Evolutionary conservation across 2,113 vertebrate species (phyloP).

Genomic region (Dissostichus mawsoni): DNA sequence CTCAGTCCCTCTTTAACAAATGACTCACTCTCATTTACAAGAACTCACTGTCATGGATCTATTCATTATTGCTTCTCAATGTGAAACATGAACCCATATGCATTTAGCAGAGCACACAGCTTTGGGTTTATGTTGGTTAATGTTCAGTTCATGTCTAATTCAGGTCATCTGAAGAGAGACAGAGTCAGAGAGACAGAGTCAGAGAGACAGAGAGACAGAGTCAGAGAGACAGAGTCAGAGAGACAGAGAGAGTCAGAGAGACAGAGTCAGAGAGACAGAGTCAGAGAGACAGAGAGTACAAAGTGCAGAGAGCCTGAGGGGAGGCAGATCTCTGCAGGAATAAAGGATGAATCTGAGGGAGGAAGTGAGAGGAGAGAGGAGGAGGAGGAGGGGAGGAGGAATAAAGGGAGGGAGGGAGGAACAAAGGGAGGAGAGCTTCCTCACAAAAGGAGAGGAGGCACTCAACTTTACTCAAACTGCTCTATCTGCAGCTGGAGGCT

Average conservation of each 20-base stretch:
- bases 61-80: too few species aligned
- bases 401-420: conserved; percentile 45
- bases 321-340: conserved; percentile 59
- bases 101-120: neutral
- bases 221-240: too few species aligned
- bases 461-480: too few species aligned
- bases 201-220: too few species aligned
- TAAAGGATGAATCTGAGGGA: conserved; percentile 65
- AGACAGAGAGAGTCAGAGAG: too few species aligned
- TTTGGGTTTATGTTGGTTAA: too few species aligned
- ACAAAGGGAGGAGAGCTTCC: conserved; percentile 48
- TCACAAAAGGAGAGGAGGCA: too few species aligned
- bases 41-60: too few species aligned
- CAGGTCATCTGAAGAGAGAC: neutral
- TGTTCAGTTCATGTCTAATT: neutral
- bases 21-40: too few species aligned
- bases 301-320: conserved; percentile 61
- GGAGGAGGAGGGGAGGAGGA: conserved; percentile 53
- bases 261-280: too few species aligned
- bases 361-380: conserved; percentile 45
- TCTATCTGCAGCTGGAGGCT: too few species aligned
- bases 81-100: conserved; percentile 49
- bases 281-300: conserved; percentile 22
- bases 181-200: conserved; percentile 68
- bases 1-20: too few species aligned